phyloP scores from a whole-genome alignment of 2,113 vertebrate genomes.

The Onychorhynchus coronatus region DNA sequence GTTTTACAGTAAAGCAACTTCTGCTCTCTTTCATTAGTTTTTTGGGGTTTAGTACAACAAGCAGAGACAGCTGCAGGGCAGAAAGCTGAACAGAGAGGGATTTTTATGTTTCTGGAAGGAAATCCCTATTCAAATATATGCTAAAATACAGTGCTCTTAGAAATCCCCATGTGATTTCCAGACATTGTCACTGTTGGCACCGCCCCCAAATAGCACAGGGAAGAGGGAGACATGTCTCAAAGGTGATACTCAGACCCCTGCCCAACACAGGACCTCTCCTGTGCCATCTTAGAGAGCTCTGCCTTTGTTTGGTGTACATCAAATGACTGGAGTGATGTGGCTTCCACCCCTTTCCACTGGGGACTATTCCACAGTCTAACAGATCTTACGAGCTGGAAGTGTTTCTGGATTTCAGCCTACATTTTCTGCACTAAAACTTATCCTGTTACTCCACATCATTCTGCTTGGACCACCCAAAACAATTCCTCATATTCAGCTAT shows the following conservation, averaged over 20 bases:
- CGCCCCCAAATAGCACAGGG: background rate
- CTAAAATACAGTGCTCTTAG: background rate
- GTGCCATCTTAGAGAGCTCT: background rate
- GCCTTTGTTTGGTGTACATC: background rate
- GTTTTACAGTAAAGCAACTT: constrained; percentile 4
- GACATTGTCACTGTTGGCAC: background rate
- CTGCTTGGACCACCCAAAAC: background rate
- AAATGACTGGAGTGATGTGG: fast-evolving
- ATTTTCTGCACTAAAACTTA: background rate
- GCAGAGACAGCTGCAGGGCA: background rate
- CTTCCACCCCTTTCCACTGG: background rate
- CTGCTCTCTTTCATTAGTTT: background rate
- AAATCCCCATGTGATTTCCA: background rate
- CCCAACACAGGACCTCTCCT: fast-evolving
- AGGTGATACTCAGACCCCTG: background rate
- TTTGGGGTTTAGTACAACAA: background rate
- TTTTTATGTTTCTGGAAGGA: background rate
- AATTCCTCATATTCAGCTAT: background rate
- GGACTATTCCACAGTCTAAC: background rate
- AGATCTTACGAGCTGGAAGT: background rate
- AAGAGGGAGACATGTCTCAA: background rate
- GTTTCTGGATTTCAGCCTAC: background rate
- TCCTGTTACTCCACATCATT: background rate
- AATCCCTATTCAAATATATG: constrained; percentile 22
- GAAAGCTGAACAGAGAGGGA: background rate